These are phyloP conservation scores for Vesta saturnalis DNA, from an alignment of 2,888 invertebrate species.

Conservation along the genomic window DNA sequence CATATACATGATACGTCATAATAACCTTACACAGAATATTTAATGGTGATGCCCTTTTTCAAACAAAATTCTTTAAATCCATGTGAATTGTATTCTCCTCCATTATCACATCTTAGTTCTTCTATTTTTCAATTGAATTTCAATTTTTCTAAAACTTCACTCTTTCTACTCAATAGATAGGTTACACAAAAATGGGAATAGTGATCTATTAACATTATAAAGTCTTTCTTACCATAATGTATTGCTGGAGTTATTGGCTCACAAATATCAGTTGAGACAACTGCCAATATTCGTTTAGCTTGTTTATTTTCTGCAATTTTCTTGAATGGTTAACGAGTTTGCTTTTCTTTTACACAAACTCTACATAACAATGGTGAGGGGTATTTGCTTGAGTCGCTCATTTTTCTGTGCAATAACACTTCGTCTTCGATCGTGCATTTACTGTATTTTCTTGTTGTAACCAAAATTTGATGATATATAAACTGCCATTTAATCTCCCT, in stretches of 20 bases:
- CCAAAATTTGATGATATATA: not conserved
- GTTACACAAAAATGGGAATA: slow-evolving; percentile 19
- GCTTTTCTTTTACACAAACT: slow-evolving; percentile 34
- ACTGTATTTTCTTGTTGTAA: not conserved
- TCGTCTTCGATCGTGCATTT: not conserved
- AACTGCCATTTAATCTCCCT: slow-evolving; percentile 9
- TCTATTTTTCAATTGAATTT: slow-evolving; percentile 22
- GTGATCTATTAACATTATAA: too few relatives aligned
- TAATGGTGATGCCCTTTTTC: slow-evolving; percentile 24
- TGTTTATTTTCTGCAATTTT: slow-evolving; percentile 31
- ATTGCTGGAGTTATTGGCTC: slow-evolving; percentile 27
- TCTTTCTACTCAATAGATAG: slow-evolving; percentile 20
- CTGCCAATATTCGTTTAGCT: slow-evolving; percentile 29
- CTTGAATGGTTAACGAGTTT: slow-evolving; percentile 24
- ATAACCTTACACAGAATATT: slow-evolving; percentile 33
- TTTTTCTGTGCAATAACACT: not conserved
- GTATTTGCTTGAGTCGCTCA: not conserved
- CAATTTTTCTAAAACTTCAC: slow-evolving; percentile 23
- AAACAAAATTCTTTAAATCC: slow-evolving; percentile 28
- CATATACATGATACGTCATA: too few relatives aligned
- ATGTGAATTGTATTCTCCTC: slow-evolving; percentile 20
- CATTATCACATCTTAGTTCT: slow-evolving; percentile 24
- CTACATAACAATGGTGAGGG: slow-evolving; percentile 20
- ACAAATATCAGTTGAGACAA: slow-evolving; percentile 25
- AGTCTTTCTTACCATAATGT: slow-evolving; percentile 21